Evolutionary conservation across 1,140 invertebrate genomes (phyloP), one percentile per base, ranked within the genome.

Genomic region (Drosophila littoralis): DNA sequence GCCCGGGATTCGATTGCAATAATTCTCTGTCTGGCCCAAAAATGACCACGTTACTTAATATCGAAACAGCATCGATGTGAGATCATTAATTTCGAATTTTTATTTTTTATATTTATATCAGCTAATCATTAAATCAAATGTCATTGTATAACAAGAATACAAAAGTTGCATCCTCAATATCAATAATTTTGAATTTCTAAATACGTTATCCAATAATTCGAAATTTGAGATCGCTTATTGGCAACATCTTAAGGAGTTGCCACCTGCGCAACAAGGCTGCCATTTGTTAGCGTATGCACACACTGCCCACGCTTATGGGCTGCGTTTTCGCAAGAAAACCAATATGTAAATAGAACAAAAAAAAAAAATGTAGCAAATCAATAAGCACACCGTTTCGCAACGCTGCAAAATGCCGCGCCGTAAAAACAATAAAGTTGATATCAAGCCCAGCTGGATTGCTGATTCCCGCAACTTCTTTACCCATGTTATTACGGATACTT

Each of bases 1-100:
- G 40, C 38, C 66, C 36, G 8, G 38, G 38, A 46, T 54, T 42
- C 9, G 46, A 55, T 51, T 73, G 67, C 68, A 66, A 17, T 58
- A 35, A 15, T 36, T 38, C 33, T 22, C 9, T 36, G 17, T 33
- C n/a, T 51, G 64, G 32, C 45, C 54, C 54, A 12, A 60, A 54
- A 52, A 54, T 52, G 33, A n/a, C 40, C 36, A 54, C 36, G 9
- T 54, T 42, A 35, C 13, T 54, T 65, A 32, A 55, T 55, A 54
- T 35, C 22, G 0, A 28, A 45, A 46, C 46, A 38, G 17, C 12
- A 57, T 28, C 17, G 54, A 43, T 54, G 40, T 17, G 28, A 8
- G 38, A 46, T 28, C 51, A 66, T 66, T 36, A 55, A 45, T 55
- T 17, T 28, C 28, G 32, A 46, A 9, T n/a, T 17, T 6, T 9